Conservation (phyloP, 2,888 invertebrate species). For the Diachrysia chrysitis region DNA sequence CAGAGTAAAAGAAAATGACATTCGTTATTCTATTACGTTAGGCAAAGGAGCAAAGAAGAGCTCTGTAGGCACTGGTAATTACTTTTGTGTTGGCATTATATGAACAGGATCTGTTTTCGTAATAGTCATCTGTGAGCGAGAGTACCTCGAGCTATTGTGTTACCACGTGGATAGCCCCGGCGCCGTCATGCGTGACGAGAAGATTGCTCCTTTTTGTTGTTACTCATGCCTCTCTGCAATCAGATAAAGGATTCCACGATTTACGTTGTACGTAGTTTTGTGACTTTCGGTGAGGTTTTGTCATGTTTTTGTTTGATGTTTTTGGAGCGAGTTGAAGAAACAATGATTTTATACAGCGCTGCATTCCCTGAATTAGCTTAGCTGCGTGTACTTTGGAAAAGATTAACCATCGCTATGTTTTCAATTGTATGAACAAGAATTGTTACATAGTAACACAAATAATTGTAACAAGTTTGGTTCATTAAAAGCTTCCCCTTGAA, state of each 20-base stretch:
- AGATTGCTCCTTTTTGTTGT: constrained; percentile 69
- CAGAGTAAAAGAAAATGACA: constrained; percentile 88
- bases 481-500: constrained; percentile 37
- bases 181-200: constrained; percentile 65
- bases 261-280: constrained; percentile 53
- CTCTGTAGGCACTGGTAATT: constrained; percentile 78
- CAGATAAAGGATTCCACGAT: constrained; percentile 64
- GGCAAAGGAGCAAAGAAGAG: constrained; percentile 82
- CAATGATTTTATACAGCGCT: constrained; percentile 11
- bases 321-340: constrained; percentile 24
- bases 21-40: constrained; percentile 88
- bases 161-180: constrained; percentile 47
- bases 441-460: constrained; percentile 15
- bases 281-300: constrained; percentile 39
- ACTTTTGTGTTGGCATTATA: constrained; percentile 75
- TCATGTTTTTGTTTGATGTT: constrained; percentile 44
- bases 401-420: neutral
- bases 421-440: constrained; percentile 17
- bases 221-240: constrained; percentile 66
- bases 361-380: constrained; percentile 13
- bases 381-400: neutral
- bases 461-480: constrained; percentile 21
- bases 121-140: constrained; percentile 61
- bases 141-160: constrained; percentile 56
- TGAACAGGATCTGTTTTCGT: constrained; percentile 69